These are phyloP conservation scores for Peromyscus melanophrys DNA, from an alignment of 2,797 vertebrate genomes.

Conservation along the genomic window DNA sequence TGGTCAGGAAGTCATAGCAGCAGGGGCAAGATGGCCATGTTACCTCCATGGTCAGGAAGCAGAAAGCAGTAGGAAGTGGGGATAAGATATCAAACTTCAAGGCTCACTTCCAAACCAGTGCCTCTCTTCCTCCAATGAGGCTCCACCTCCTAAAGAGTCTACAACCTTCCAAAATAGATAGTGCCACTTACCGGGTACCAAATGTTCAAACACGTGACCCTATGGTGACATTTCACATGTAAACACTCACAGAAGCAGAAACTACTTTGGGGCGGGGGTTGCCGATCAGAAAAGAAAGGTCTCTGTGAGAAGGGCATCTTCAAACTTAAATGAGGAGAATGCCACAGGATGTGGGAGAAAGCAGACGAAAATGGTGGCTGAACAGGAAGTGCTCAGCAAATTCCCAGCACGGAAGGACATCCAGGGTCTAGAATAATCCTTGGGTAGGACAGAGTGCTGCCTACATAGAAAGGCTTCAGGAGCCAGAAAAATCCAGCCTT, in stretches of 20 bases:
- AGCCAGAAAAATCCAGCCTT: background rate
- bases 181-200: too few species aligned
- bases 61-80: background rate
- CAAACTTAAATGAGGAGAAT: background rate
- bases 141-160: background rate
- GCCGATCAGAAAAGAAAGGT: background rate
- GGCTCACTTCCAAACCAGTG: too few species aligned
- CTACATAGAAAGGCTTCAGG: background rate
- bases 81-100: background rate
- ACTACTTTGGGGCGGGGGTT: background rate
- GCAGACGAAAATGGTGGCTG: background rate
- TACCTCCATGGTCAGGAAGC: background rate
- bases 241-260: background rate
- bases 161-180: background rate
- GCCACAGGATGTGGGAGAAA: background rate
- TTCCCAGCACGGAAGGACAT: background rate
- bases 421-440: accelerated
- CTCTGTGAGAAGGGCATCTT: background rate
- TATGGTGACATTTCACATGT: background rate
- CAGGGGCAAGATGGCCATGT: background rate
- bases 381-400: background rate
- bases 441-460: background rate
- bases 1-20: background rate
- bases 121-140: background rate
- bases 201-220: background rate